These are phyloP conservation scores for Argyrosomus japonicus DNA, from an alignment of 2,113 vertebrate genomes.

Conservation along the genomic window DNA sequence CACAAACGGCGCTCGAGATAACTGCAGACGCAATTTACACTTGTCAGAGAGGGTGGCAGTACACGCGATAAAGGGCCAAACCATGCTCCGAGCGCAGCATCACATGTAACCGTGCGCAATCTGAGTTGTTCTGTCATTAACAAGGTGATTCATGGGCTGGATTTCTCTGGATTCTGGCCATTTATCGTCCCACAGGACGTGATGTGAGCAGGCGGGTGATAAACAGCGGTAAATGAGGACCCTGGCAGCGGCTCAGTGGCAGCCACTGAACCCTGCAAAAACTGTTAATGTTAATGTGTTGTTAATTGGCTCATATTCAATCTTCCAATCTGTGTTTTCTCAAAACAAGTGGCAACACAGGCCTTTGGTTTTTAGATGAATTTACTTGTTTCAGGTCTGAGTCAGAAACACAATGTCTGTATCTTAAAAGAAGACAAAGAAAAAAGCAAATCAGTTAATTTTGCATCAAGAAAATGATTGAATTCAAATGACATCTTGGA, in stretches of 20 bases:
- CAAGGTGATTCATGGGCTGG: slow-evolving; percentile 37
- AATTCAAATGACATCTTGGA: slow-evolving; percentile 23
- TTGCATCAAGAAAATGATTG: slow-evolving; percentile 27
- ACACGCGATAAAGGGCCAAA: slow-evolving; percentile 3
- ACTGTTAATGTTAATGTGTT: slow-evolving; percentile 7
- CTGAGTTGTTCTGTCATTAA: slow-evolving; percentile 37
- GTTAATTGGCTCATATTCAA: slow-evolving; percentile 39
- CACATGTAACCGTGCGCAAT: slow-evolving; percentile 32
- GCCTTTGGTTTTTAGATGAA: background rate
- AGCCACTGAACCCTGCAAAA: slow-evolving; percentile 45
- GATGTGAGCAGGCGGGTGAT: slow-evolving; percentile 39
- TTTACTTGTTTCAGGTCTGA: slow-evolving; percentile 24
- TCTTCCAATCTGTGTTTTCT: slow-evolving; percentile 37
- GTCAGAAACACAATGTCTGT: background rate
- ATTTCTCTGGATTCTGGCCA: slow-evolving; percentile 40
- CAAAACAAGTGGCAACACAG: slow-evolving; percentile 8
- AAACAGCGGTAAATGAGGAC: slow-evolving; percentile 50
- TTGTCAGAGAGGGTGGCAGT: slow-evolving; percentile 21
- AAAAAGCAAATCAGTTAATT: slow-evolving; percentile 10
- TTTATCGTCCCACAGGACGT: slow-evolving; percentile 21
- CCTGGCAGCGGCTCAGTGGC: slow-evolving; percentile 51
- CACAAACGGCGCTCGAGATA: slow-evolving; percentile 14
- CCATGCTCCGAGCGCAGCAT: background rate
- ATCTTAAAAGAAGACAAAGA: slow-evolving; percentile 1
- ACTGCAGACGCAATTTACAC: slow-evolving; percentile 34